Evolutionary conservation across 2,113 vertebrate species (phyloP).

Genomic region (Heteronetta atricapilla): DNA sequence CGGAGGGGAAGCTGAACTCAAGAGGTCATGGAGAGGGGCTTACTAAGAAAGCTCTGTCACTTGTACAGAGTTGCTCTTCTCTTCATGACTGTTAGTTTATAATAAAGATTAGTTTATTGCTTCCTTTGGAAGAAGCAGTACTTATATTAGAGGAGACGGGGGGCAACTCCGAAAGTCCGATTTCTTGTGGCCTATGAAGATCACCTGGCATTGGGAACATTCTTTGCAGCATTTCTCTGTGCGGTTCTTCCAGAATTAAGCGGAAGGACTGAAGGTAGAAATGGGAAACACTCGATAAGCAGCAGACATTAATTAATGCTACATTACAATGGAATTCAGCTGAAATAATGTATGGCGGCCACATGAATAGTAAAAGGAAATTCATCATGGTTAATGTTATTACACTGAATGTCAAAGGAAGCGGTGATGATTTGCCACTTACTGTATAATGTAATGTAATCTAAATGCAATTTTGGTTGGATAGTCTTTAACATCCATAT

Average conservation of each 20-base stretch:
- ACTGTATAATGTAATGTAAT: slow-evolving; percentile 41
- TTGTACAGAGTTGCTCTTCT: neutral
- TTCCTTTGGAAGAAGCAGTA: neutral
- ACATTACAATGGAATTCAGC: slow-evolving; percentile 12
- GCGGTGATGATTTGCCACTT: slow-evolving; percentile 49
- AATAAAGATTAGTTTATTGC: neutral
- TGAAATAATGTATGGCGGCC: slow-evolving; percentile 60
- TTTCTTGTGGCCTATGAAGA: neutral
- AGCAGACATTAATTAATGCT: slow-evolving; percentile 65
- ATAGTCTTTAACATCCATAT: slow-evolving; percentile 16
- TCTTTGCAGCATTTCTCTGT: neutral
- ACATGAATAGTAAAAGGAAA: slow-evolving; percentile 42
- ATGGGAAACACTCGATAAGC: slow-evolving; percentile 14
- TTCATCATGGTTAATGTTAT: slow-evolving; percentile 62
- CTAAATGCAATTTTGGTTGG: slow-evolving; percentile 35
- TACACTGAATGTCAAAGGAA: slow-evolving; percentile 49
- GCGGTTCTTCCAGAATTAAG: neutral
- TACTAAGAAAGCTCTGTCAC: neutral
- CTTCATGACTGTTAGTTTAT: neutral
- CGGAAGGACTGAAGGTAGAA: neutral
- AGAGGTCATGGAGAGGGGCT: neutral
- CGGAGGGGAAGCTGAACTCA: neutral
- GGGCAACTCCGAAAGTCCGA: neutral
- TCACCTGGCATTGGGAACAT: neutral
- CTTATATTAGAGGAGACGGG: neutral